These are phyloP conservation scores for Hydractinia symbiolongicarpus DNA, from an alignment of 30 jellyfish, hydroid and myxozoan species.

Conservation along the genomic window DNA sequence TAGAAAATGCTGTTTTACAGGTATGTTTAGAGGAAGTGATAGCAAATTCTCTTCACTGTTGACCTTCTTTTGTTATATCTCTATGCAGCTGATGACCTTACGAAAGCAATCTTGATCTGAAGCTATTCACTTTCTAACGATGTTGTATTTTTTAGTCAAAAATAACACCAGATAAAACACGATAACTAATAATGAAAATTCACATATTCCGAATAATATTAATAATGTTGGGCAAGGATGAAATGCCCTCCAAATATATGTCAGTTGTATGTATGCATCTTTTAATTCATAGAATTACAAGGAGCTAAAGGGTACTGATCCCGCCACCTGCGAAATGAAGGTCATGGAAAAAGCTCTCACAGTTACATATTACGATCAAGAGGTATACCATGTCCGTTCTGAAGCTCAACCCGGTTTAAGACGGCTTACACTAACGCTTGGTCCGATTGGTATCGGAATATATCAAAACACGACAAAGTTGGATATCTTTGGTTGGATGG, in stretches of 20 bases:
- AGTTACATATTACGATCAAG: constrained; percentile 49
- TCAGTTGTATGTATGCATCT: background rate
- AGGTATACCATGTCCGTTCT: constrained; percentile 65
- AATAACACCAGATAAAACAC: too few relatives aligned
- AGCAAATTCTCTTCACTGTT: too few relatives aligned
- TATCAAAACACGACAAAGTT: constrained; percentile 41
- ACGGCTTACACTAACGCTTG: constrained; percentile 37
- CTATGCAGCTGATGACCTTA: too few relatives aligned
- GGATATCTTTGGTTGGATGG: constrained; percentile 78
- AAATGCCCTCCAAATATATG: background rate
- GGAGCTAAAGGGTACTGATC: constrained; percentile 59
- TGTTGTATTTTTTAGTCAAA: background rate
- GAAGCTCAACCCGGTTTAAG: constrained; percentile 79
- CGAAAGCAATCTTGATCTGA: background rate
- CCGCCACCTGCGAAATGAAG: constrained; percentile 62
- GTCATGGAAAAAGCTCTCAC: constrained; percentile 50
- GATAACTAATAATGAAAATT: too few relatives aligned
- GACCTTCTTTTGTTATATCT: too few relatives aligned
- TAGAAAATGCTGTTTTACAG: constrained; percentile 67
- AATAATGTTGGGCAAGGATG: too few relatives aligned
- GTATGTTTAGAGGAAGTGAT: constrained; percentile 7
- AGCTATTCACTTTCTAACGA: background rate
- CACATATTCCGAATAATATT: too few relatives aligned
- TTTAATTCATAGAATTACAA: constrained; percentile 37
- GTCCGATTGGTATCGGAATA: constrained; percentile 70